Evolutionary conservation across 2,888 invertebrate genomes (phyloP).

Genomic region (Cataglyphis albicans): DNA sequence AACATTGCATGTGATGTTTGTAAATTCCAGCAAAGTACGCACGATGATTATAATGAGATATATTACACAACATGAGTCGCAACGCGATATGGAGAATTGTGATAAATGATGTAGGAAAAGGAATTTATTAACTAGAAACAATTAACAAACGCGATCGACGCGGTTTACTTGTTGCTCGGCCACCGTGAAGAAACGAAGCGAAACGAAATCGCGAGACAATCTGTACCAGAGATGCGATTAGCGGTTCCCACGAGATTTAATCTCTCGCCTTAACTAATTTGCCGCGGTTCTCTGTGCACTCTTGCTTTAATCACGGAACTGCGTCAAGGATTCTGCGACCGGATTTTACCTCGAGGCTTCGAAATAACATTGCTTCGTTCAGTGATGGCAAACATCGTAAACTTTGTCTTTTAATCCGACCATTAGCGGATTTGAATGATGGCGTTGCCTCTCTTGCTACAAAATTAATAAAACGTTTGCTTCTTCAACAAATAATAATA

Average conservation of each 20-base stretch:
- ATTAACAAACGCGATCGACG: conserved; percentile 35
- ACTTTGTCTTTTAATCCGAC: conserved; percentile 23
- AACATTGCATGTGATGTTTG: conserved; percentile 18
- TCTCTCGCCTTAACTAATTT: conserved; percentile 32
- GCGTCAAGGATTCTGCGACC: conserved; percentile 41
- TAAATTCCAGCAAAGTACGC: conserved; percentile 42
- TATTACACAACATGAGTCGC: conserved; percentile 35
- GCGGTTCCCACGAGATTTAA: conserved; percentile 47
- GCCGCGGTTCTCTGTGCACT: conserved; percentile 12
- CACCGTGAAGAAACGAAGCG: background rate
- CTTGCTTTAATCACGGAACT: conserved; percentile 32
- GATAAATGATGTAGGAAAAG: conserved; percentile 21
- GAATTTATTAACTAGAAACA: conserved; percentile 33
- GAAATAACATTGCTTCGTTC: conserved; percentile 26
- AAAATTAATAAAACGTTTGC: conserved; percentile 4
- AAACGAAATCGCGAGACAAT: conserved; percentile 49
- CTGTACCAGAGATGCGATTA: conserved; percentile 41
- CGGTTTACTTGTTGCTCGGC: conserved; percentile 32
- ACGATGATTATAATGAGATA: conserved; percentile 12
- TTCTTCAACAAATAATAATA: background rate
- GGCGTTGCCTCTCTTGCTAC: too few species aligned
- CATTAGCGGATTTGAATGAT: conserved; percentile 16
- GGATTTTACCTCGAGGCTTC: conserved; percentile 19
- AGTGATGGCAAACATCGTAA: conserved; percentile 25
- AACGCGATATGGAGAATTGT: background rate